Evolutionary conservation across 2,888 invertebrate genomes (phyloP), one percentile per base, ranked within the genome.

Genomic region (Polia nebulosa): DNA sequence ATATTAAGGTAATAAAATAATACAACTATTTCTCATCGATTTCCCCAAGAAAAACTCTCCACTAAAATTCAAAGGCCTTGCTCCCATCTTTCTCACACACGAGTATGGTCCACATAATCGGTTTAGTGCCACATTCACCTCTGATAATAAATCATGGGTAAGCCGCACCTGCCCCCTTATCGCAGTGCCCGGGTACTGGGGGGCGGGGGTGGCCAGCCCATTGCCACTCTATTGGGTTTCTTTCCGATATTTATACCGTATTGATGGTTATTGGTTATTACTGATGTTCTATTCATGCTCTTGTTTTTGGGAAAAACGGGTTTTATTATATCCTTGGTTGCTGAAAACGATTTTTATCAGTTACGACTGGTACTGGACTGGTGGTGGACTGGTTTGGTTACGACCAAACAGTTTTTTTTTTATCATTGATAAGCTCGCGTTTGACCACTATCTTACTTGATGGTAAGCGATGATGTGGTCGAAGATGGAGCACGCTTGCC

Each of bases 151-250:
- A 92, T 91, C 91, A 91, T 89, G 82, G 80, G 85, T 90, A 89
- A 92, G 91, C 89, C 87, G 85, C 86, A 91, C 91, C 91, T 91
- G 90, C 88, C 89, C 88, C 81, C 82, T 81, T 88, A 88, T 89
- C 86, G 76, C 52, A 36, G 70, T 41, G 27, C 44, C 65, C 77
- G 69, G 82, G 72, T 51, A 65, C 65, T 41, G 69, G 27, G 47
- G 22, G 32, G 25, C 2, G 15, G 39, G 36, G 25, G 49, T 20
- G 34, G 15, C 22, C 8, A 7, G 36, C 22, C 51, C 36, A 72
- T 58, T 77, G 79, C 69, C 58, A 60, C 62, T 72, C 72, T 74
- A 80, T 81, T 76, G 67, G 62, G 64, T 68, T 76, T 75, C 60
- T 70, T 83, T 65, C 51, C 67, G 52, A 83, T 82, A 80, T 82